phyloP scores from a whole-genome alignment of 1,140 invertebrate species.

The Penaeus chinensis region DNA sequence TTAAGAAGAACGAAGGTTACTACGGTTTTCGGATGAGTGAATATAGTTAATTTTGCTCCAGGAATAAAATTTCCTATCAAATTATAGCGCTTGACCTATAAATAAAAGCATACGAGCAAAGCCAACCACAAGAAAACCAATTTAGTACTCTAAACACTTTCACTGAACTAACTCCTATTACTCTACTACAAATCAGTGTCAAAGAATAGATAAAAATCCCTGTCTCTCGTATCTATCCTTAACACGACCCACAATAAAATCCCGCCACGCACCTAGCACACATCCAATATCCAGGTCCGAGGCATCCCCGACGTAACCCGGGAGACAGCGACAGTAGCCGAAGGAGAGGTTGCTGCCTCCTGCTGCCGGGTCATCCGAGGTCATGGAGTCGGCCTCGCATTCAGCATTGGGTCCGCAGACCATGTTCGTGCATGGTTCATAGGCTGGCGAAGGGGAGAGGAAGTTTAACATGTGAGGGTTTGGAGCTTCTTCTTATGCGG shows the following conservation, averaged over 20 bases:
- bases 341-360: conserved; percentile 14
- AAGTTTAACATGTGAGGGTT: conserved; percentile 20
- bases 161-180: too few relatives aligned
- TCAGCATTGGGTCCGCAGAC: conserved; percentile 58
- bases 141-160: too few relatives aligned
- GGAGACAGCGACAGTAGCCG: conserved; percentile 66
- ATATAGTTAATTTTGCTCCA: too few relatives aligned
- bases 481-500: conserved; percentile 17
- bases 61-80: too few relatives aligned
- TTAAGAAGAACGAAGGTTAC: not conserved
- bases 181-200: too few relatives aligned
- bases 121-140: too few relatives aligned
- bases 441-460: conserved; percentile 50
- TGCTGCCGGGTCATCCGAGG: conserved; percentile 3
- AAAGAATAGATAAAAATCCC: too few relatives aligned
- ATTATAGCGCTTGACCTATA: too few relatives aligned
- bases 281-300: conserved; percentile 66
- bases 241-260: too few relatives aligned
- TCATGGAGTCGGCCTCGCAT: conserved; percentile 48
- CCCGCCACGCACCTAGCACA: conserved; percentile 47
- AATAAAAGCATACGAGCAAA: too few relatives aligned
- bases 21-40: too few relatives aligned
- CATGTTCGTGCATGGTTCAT: conserved; percentile 57
- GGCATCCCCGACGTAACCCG: conserved; percentile 67
- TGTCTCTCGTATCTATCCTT: too few relatives aligned